Evolutionary conservation across 2,113 vertebrate genomes (phyloP).

Genomic region (Chlorodrepanis virens): DNA sequence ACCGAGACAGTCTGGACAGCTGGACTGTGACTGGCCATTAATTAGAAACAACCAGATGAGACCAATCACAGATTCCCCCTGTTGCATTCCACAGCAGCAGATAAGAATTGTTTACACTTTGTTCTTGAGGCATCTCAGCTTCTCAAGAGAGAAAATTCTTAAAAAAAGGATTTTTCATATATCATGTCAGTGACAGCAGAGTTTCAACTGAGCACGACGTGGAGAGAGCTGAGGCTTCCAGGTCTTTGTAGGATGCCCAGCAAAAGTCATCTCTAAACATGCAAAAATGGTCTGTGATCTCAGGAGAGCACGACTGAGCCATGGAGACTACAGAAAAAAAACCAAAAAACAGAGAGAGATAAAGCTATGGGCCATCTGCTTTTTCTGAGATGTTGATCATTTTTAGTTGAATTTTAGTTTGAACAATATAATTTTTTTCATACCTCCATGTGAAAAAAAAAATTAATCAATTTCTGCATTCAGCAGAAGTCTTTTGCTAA

Average conservation of each 20-base stretch:
- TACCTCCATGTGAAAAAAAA: not conserved
- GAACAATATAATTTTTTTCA: not conserved
- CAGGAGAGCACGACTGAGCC: not conserved
- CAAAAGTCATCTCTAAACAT: not conserved
- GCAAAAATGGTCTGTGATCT: not conserved
- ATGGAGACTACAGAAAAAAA: not conserved
- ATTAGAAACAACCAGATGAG: too few relatives aligned
- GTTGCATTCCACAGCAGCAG: too few relatives aligned
- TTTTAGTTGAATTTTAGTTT: not conserved
- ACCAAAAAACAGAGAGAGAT: not conserved
- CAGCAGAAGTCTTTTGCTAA: not conserved
- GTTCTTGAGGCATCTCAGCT: too few relatives aligned
- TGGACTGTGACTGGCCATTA: too few relatives aligned
- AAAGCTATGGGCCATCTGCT: not conserved
- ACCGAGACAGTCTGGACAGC: too few relatives aligned
- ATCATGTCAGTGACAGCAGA: not conserved
- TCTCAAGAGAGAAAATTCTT: too few relatives aligned
- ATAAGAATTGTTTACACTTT: too few relatives aligned
- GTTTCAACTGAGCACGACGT: accelerated
- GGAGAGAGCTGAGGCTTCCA: not conserved
- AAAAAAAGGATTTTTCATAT: too few relatives aligned
- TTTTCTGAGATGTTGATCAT: not conserved
- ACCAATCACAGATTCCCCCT: too few relatives aligned
- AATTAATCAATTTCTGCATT: not conserved
- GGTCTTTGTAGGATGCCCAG: not conserved